Evolutionary conservation across 2,888 invertebrate genomes (phyloP), one percentile per base, ranked within the genome.

Genomic region (Sphecodes monilicornis): DNA sequence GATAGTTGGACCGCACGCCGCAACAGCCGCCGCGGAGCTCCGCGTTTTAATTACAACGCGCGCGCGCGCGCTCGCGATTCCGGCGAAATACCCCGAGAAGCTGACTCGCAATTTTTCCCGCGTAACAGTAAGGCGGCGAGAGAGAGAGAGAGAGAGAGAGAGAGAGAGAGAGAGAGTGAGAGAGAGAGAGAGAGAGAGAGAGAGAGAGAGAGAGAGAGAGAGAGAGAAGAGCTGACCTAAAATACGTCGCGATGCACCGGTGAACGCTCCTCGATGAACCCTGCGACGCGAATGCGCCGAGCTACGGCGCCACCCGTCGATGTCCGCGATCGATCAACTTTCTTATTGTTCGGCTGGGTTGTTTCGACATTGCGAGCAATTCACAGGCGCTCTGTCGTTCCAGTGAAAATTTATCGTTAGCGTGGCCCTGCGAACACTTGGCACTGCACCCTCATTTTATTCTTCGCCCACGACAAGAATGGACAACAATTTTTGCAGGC

Each of bases 211-310:
- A 22, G 50, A 22, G 50, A 13, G 13, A 50, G 50, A n/a, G 1
- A 5, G 10, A 50, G 10, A 10, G n/a, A n/a, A 39, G 50, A 73
- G 76, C 29, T 79, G 85, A 80, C 57, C 80, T 71, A 75, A 85
- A 84, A 84, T 76, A 66, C 74, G 54, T 54, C 43, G n/a, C 69
- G 78, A 84, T 75, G 74, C 41, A 36, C 57, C 71, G 32, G 46
- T 13, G 46, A 72, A 78, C 75, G 78, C 75, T 78, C 71, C 77
- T 72, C 84, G 78, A 83, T 84, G 84, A 84, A 72, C 71, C 71
- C 50, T 60, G 71, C 75, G 78, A 84, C 84, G 13, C 66, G 75
- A 78, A 75, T 68, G 41, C 26, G 5, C 78, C 84, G 75, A 75
- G 46, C 78, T 66, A 66, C 32, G 73, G n/a, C 71, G 43, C 41